Evolutionary conservation across 1,140 invertebrate species (phyloP).

Genomic region (Drosophila obscura): DNA sequence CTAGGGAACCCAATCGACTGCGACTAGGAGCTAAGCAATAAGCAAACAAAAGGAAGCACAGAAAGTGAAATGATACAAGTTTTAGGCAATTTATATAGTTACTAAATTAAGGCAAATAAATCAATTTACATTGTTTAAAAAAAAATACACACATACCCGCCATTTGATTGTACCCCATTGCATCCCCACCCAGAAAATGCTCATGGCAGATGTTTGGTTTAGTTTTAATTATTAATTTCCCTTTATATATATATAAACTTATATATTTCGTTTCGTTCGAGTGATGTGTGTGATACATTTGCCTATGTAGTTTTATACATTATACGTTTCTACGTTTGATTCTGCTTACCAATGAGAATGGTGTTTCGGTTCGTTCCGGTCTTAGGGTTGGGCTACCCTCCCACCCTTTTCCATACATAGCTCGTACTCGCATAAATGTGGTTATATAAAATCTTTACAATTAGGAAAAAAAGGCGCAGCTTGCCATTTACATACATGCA

Average conservation of each 20-base stretch:
- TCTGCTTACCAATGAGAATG: constrained; percentile 22
- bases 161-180: background rate
- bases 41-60: constrained; percentile 14
- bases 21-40: constrained; percentile 26
- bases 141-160: constrained; percentile 9
- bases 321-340: constrained; percentile 26
- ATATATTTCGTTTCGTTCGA: constrained; percentile 62
- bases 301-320: constrained; percentile 58
- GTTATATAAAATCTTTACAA: constrained; percentile 79
- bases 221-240: constrained; percentile 66
- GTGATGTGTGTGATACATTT: constrained; percentile 71
- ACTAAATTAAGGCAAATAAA: constrained; percentile 69
- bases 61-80: constrained; percentile 45
- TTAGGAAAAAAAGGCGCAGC: constrained; percentile 75
- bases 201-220: background rate
- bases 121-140: constrained; percentile 66
- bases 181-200: constrained; percentile 4
- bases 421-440: constrained; percentile 69
- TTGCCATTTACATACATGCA: constrained; percentile 46
- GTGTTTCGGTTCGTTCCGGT: constrained; percentile 15
- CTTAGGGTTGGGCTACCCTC: background rate
- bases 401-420: too few species aligned
- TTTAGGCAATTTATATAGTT: constrained; percentile 75
- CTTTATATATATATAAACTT: constrained; percentile 59
- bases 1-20: constrained; percentile 13